phyloP scores from a whole-genome alignment of 2,888 invertebrate species.

The Orchesella flavescens region DNA sequence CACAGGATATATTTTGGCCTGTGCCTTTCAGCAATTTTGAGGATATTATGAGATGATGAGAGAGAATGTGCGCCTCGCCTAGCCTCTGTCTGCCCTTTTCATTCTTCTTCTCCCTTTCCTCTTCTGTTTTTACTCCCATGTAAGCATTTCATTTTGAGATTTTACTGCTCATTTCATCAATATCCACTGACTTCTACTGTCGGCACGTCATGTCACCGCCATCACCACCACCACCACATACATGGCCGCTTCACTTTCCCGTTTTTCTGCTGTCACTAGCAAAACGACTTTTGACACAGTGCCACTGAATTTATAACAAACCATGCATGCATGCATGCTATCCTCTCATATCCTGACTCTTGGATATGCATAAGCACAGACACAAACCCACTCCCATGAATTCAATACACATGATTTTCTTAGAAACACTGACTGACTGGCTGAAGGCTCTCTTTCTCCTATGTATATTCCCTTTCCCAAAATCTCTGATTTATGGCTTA shows the following conservation, averaged over 20 bases:
- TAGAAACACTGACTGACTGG: constrained; percentile 19
- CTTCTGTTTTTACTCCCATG: constrained; percentile 45
- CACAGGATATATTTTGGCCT: constrained; percentile 46
- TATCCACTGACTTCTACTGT: background rate
- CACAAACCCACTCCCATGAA: background rate
- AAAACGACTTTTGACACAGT: constrained; percentile 60
- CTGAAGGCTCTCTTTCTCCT: background rate
- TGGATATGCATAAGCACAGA: background rate
- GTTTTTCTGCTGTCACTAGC: constrained; percentile 45
- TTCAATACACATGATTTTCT: constrained; percentile 49
- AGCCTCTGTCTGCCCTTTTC: background rate
- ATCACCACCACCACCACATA: constrained; percentile 27
- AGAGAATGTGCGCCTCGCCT: no score
- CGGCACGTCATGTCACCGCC: constrained; percentile 46
- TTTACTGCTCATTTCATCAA: no score
- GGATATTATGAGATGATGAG: no score
- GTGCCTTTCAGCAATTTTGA: constrained; percentile 36
- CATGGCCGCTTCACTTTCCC: constrained; percentile 7
- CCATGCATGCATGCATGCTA: background rate
- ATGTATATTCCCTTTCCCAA: background rate
- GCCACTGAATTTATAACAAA: constrained; percentile 18
- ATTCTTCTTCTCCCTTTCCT: constrained; percentile 10
- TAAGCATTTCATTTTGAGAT: constrained; percentile 42
- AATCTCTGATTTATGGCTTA: background rate
- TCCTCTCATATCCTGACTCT: constrained; percentile 32